A percentile compares a stretch with the other conserved stretches of the same genome.
These are phyloP conservation scores for Oreortyx pictus DNA, from an alignment of 2,797 vertebrate genomes.

Conservation along the genomic window DNA sequence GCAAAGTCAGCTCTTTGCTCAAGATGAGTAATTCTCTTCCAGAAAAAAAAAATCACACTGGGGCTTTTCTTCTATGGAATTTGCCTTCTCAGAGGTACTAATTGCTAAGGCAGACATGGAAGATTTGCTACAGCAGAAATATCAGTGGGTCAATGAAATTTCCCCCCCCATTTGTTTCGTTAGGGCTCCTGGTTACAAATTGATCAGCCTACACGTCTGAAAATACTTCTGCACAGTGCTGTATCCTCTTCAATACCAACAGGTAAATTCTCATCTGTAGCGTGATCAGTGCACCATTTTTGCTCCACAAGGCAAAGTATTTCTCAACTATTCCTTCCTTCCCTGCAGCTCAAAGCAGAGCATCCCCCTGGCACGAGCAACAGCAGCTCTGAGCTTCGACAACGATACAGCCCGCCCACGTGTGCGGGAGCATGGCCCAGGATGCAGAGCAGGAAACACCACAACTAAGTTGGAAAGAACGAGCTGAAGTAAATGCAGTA, in stretches of 20 bases:
- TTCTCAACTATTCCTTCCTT: background rate
- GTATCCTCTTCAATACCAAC: background rate
- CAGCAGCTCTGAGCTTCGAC: background rate
- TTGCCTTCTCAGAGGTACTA: background rate
- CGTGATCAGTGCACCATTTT: background rate
- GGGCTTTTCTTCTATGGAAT: background rate
- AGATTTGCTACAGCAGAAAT: background rate
- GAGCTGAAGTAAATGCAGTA: background rate
- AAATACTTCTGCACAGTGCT: background rate
- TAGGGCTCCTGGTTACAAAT: background rate
- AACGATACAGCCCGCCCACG: background rate
- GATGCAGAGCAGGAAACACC: background rate
- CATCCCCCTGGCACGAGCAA: background rate
- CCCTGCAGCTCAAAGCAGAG: background rate
- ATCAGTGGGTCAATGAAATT: background rate
- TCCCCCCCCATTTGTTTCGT: background rate
- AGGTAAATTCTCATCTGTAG: background rate
- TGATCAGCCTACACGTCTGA: too few relatives aligned
- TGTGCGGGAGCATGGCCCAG: accelerated
- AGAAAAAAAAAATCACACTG: background rate
- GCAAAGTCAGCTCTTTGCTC: background rate
- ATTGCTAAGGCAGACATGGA: background rate
- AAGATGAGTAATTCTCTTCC: background rate
- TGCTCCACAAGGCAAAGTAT: background rate
- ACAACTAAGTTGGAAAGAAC: background rate